Percentiles rank a stretch among this genome's conserved stretches.
phyloP scores from a whole-genome alignment of 2,113 vertebrate genomes.

The Sceloporus undulatus region DNA sequence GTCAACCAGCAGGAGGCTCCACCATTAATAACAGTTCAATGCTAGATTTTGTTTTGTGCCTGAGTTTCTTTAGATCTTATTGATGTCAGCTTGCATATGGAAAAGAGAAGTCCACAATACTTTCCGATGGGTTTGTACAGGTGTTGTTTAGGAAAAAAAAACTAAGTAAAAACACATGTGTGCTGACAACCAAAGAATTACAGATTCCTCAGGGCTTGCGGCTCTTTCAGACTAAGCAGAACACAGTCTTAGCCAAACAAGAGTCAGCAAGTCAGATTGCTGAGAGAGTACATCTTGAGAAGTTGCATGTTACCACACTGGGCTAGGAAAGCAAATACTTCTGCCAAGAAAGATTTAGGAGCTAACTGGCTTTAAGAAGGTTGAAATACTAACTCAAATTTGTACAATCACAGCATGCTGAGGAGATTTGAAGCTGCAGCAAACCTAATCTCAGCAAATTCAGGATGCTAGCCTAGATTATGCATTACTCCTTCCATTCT shows the following conservation, averaged over 20 bases:
- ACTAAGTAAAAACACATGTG: fast-evolving
- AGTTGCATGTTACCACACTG: fast-evolving
- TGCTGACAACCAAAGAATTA: neutral
- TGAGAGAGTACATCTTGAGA: fast-evolving
- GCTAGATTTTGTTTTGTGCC: neutral
- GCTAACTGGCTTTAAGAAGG: neutral
- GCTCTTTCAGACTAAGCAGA: conserved; percentile 1
- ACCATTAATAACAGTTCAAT: too few relatives aligned
- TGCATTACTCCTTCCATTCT: neutral
- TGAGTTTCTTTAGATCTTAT: neutral
- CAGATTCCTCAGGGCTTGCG: neutral
- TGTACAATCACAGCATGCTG: neutral
- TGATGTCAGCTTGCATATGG: too few relatives aligned
- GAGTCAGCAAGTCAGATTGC: fast-evolving
- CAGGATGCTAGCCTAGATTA: neutral
- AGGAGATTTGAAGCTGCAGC: neutral
- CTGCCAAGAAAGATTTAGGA: fast-evolving
- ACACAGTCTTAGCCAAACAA: conserved; percentile 1
- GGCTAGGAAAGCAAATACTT: neutral
- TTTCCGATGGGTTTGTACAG: neutral
- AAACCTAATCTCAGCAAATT: too few relatives aligned
- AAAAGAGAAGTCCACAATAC: neutral
- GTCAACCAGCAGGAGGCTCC: too few relatives aligned
- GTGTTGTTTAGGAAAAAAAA: neutral
- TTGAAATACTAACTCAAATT: fast-evolving